A percentile compares a stretch with the other conserved stretches of the same genome.
Conservation (phyloP, 2,797 vertebrate species). For the Odontamblyopus rebecca region DNA sequence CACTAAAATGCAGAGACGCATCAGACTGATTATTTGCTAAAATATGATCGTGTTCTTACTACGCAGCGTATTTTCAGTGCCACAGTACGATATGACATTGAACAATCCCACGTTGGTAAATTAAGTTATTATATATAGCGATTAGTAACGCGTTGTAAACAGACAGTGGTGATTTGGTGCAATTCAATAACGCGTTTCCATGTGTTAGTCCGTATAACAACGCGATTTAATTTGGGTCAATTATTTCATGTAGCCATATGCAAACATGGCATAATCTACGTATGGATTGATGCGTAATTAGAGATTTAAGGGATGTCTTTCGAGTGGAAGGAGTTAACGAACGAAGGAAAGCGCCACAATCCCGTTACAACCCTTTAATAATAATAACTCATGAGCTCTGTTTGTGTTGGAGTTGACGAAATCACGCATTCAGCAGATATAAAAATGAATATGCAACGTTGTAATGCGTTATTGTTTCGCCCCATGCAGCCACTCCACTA, state of each 20-base stretch:
- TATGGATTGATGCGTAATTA: background rate
- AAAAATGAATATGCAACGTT: background rate
- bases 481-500: no score
- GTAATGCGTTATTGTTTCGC: background rate
- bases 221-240: constrained; percentile 5
- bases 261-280: background rate
- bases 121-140: background rate
- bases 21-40: background rate
- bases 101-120: background rate
- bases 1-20: background rate
- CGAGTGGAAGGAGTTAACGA: background rate
- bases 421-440: background rate
- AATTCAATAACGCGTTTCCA: background rate
- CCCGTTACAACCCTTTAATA: no score
- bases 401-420: background rate
- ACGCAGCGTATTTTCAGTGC: background rate
- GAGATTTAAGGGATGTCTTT: background rate
- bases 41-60: background rate
- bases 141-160: background rate
- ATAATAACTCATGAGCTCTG: background rate
- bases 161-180: background rate
- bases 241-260: background rate
- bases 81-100: background rate
- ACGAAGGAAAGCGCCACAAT: background rate
- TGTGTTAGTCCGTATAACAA: no score